These are phyloP conservation scores for Anthophora plumipes DNA, from an alignment of 2,888 invertebrate species.

Conservation along the genomic window DNA sequence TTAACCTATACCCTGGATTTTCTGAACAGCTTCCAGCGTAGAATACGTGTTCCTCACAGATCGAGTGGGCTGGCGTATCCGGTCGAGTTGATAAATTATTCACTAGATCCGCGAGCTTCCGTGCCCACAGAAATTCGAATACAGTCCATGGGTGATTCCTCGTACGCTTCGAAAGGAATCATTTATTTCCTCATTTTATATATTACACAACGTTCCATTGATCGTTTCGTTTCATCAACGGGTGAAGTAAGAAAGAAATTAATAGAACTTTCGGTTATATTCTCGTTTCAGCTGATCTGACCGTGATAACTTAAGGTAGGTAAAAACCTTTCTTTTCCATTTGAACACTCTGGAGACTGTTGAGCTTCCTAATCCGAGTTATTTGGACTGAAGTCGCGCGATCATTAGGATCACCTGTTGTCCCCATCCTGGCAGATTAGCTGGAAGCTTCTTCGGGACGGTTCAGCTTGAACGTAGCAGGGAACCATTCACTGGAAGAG, in stretches of 20 bases:
- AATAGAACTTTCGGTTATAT: not conserved
- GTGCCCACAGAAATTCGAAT: conserved; percentile 5
- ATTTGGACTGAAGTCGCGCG: not conserved
- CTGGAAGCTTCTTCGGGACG: conserved; percentile 31
- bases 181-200: conserved; percentile 1
- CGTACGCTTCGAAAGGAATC: not conserved
- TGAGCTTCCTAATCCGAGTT: conserved; percentile 10
- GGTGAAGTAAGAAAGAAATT: not conserved
- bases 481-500: conserved; percentile 41
- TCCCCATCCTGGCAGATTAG: conserved; percentile 25
- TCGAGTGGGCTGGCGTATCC: conserved; percentile 18
- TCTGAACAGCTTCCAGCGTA: conserved; percentile 22
- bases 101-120: not conserved
- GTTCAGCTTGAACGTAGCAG: conserved; percentile 37
- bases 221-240: not conserved
- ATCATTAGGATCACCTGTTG: conserved; percentile 49
- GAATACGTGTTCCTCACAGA: conserved; percentile 15
- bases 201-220: not conserved
- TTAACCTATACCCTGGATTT: conserved; percentile 39
- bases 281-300: not conserved
- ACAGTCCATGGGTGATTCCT: not conserved
- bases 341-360: not conserved
- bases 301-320: not conserved
- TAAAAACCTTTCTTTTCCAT: not conserved
- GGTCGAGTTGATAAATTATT: conserved; percentile 39